phyloP scores from a whole-genome alignment of 2,888 invertebrate genomes.

The Villa cingulata region DNA sequence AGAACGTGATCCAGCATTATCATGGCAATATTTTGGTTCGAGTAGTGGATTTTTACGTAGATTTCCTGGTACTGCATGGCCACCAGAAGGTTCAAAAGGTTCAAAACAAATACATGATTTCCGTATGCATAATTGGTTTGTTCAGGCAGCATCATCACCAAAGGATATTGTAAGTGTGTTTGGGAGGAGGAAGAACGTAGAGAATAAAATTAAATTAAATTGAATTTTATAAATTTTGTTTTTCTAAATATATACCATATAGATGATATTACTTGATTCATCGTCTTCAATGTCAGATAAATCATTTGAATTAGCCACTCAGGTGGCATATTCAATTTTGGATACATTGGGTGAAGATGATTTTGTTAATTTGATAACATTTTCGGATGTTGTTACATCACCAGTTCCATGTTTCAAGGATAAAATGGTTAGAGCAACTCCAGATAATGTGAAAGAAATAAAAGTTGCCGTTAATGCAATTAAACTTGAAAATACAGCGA shows the following conservation, averaged over 20 bases:
- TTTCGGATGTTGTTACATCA: slow-evolving; percentile 69
- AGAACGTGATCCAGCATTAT: slow-evolving; percentile 75
- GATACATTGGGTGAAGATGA: slow-evolving; percentile 95
- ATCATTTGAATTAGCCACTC: slow-evolving; percentile 70
- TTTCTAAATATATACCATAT: too few species aligned
- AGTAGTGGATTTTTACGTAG: slow-evolving; percentile 89
- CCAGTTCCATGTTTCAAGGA: slow-evolving; percentile 84
- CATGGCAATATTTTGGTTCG: slow-evolving; percentile 99
- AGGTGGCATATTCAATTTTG: slow-evolving; percentile 77
- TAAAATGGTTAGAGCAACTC: slow-evolving; percentile 72
- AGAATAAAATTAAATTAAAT: not conserved
- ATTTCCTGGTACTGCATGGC: slow-evolving; percentile 92
- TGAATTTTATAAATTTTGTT: not conserved
- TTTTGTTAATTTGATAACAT: slow-evolving; percentile 88
- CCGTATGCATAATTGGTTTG: slow-evolving; percentile 88
- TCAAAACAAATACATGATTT: slow-evolving; percentile 85
- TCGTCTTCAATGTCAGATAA: slow-evolving; percentile 82
- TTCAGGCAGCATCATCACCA: slow-evolving; percentile 91
- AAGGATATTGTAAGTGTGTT: slow-evolving; percentile 83
- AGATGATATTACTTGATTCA: slow-evolving; percentile 72
- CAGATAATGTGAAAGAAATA: slow-evolving; percentile 67
- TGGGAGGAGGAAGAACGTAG: too few species aligned
- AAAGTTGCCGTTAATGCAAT: slow-evolving; percentile 62
- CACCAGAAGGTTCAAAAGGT: slow-evolving; percentile 64
- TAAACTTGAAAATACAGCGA: slow-evolving; percentile 67